phyloP scores from a whole-genome alignment of 2,888 invertebrate genomes.

The Thera obeliscata region DNA sequence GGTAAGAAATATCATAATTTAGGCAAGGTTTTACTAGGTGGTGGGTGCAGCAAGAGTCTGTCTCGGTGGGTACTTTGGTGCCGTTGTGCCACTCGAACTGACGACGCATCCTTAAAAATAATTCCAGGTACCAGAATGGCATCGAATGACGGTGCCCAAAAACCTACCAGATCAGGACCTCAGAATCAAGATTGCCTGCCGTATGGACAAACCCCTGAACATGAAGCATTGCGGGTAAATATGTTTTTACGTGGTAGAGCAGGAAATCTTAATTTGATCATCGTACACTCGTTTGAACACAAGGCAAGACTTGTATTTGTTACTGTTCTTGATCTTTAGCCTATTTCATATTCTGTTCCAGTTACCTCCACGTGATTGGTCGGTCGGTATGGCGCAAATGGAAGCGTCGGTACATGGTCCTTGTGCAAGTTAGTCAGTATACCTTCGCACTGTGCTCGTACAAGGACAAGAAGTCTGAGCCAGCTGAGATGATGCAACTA shows the following conservation, averaged over 20 bases:
- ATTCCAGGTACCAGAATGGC: conserved; percentile 96
- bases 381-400: conserved; percentile 99
- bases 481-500: conserved; percentile 99
- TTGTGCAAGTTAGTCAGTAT: conserved; percentile 99
- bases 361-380: conserved; percentile 95
- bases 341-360: conserved; percentile 53
- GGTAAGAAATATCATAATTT: conserved; percentile 71
- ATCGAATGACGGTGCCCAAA: conserved; percentile 98
- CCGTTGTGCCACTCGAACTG: background rate
- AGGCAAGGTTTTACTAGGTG: background rate
- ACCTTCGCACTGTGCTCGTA: conserved; percentile 99
- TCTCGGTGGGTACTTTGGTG: background rate
- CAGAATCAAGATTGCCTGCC: conserved; percentile 97
- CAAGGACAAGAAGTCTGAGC: conserved; percentile 99
- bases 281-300: no score
- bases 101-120: background rate
- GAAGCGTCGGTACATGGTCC: conserved; percentile 99
- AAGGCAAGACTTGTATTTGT: no score
- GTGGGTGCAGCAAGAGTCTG: background rate
- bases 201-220: conserved; percentile 99
- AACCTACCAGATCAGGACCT: conserved; percentile 98
- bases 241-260: no score
- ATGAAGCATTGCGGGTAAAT: conserved; percentile 98
- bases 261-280: background rate
- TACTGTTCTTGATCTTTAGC: background rate